Percentiles rank a stretch among this genome's conserved stretches.
Conservation (phyloP, 1,140 invertebrate species). For the Sarcophaga bullata region DNA sequence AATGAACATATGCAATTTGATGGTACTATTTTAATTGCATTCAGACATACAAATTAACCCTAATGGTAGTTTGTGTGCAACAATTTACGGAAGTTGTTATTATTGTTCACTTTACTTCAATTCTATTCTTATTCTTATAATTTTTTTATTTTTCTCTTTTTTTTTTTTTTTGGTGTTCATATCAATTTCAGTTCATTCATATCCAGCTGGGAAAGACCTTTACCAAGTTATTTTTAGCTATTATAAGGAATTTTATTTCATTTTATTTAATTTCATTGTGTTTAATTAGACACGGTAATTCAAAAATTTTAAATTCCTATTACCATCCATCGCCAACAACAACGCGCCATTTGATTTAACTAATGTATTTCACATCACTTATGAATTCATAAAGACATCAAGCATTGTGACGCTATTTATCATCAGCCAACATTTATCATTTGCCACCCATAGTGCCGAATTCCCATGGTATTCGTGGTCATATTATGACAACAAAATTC, state of each 20-base stretch:
- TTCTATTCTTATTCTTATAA: too few species aligned
- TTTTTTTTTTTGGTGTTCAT: neutral
- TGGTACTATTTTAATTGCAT: neutral
- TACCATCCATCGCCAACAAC: too few species aligned
- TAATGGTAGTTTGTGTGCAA: neutral
- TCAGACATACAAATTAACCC: neutral
- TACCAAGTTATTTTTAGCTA: neutral
- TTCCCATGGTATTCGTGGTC: neutral
- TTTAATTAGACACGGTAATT: neutral
- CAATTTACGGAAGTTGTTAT: slow-evolving; percentile 9
- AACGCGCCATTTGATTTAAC: neutral
- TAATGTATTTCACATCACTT: neutral
- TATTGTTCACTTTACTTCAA: neutral
- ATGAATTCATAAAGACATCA: neutral
- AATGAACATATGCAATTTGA: slow-evolving; percentile 13
- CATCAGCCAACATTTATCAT: neutral
- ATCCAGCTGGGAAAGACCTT: neutral
- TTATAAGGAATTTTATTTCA: neutral
- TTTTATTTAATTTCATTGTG: slow-evolving; percentile 13
- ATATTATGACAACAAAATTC: slow-evolving; percentile 9
- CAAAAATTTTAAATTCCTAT: neutral
- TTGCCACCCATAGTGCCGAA: neutral
- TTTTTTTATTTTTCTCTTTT: too few species aligned
- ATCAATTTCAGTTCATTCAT: neutral
- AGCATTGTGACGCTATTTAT: neutral